These are phyloP conservation scores for Australoheros facetus DNA, from an alignment of 2,797 vertebrate species.

Conservation along the genomic window DNA sequence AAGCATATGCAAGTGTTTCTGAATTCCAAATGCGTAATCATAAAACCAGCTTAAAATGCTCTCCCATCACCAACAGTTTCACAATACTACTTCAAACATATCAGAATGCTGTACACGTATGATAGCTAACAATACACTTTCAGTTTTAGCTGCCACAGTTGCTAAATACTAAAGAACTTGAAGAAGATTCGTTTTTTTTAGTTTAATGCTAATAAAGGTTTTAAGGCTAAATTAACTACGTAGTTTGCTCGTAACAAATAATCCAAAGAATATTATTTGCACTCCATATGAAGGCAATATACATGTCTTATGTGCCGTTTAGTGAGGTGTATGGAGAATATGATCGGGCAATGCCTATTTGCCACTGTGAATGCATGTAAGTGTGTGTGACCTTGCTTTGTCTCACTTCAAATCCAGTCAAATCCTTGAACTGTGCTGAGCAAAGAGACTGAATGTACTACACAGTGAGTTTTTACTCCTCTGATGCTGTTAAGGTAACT, in stretches of 20 bases:
- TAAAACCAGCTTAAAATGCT: slow-evolving; percentile 30
- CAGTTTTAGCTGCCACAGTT: slow-evolving; percentile 15
- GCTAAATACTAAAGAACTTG: slow-evolving; percentile 13
- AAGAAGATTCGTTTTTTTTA: slow-evolving; percentile 18
- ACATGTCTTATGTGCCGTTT: slow-evolving; percentile 42
- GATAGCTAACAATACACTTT: slow-evolving; percentile 16
- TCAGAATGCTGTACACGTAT: slow-evolving; percentile 41
- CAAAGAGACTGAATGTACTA: slow-evolving; percentile 56
- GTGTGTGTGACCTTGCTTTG: slow-evolving; percentile 9
- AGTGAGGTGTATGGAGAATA: slow-evolving; percentile 33
- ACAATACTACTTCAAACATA: slow-evolving; percentile 52
- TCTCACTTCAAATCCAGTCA: slow-evolving; percentile 27
- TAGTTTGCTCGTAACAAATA: slow-evolving; percentile 48
- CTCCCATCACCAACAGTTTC: neutral
- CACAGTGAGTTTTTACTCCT: slow-evolving; percentile 43
- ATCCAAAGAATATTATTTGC: slow-evolving; percentile 80
- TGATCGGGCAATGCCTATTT: slow-evolving; percentile 16
- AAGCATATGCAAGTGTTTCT: slow-evolving; percentile 25
- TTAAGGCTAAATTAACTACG: slow-evolving; percentile 26
- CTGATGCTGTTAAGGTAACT: slow-evolving; percentile 44
- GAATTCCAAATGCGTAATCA: slow-evolving; percentile 18
- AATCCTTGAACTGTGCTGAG: neutral
- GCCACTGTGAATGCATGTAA: slow-evolving; percentile 19
- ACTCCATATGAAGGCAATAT: slow-evolving; percentile 53
- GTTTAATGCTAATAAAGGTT: slow-evolving; percentile 1